A percentile compares a stretch with the other conserved stretches of the same genome.
These are phyloP conservation scores for Desoria tigrina DNA, from an alignment of 2,888 invertebrate species.

Conservation along the genomic window DNA sequence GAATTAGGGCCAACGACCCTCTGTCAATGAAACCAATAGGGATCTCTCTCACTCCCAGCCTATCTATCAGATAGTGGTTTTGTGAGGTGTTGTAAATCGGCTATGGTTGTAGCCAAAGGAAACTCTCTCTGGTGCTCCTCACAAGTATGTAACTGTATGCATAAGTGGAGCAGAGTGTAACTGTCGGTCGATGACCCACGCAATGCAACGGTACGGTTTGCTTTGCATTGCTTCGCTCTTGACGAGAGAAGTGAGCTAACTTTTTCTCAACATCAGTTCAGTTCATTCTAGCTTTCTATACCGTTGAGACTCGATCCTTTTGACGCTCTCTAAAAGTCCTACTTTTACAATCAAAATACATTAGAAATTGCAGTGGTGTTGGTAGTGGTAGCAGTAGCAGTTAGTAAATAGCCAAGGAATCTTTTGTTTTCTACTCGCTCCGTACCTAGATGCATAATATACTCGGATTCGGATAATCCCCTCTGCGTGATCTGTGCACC, in stretches of 20 bases:
- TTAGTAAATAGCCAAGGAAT: not conserved
- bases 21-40: slow-evolving; percentile 9
- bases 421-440: no score
- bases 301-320: slow-evolving; percentile 4
- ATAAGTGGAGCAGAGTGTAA: slow-evolving; percentile 26
- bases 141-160: slow-evolving; percentile 10
- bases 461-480: no score
- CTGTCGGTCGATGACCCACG: slow-evolving; percentile 24
- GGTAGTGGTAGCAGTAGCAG: not conserved
- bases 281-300: slow-evolving; percentile 18
- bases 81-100: not conserved
- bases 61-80: no score
- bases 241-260: slow-evolving; percentile 9
- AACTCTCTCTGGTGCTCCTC: slow-evolving; percentile 20
- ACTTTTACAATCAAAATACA: not conserved
- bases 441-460: no score
- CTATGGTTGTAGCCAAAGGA: not conserved
- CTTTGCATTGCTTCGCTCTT: not conserved
- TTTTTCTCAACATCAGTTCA: slow-evolving; percentile 18
- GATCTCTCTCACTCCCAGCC: no score
- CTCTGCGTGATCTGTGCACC: no score
- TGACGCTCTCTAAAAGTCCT: not conserved
- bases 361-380: not conserved
- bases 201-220: slow-evolving; percentile 17
- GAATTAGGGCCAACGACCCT: slow-evolving; percentile 21